phyloP scores from a whole-genome alignment of 64 coral and sea anemone genomes.

The Pachyseris speciosa region DNA sequence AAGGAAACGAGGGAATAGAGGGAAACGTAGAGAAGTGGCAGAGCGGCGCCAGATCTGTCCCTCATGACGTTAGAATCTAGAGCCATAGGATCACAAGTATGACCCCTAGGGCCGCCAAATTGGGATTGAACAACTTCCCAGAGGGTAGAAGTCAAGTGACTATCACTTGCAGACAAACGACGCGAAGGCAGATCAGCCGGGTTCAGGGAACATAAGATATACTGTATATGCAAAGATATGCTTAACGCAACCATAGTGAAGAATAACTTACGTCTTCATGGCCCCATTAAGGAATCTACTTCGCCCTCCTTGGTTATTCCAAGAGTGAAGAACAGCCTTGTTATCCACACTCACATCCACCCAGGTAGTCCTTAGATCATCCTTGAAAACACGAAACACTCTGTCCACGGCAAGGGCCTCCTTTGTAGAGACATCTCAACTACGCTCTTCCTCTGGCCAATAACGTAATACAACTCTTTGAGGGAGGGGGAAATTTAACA shows the following conservation, averaged over 20 bases:
- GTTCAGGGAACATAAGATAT: background rate
- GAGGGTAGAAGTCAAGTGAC: background rate
- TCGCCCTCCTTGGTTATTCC: background rate
- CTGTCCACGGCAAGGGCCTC: background rate
- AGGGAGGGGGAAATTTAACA: too few species aligned
- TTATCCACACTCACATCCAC: background rate
- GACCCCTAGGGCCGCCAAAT: background rate
- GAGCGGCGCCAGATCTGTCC: background rate
- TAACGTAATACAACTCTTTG: too few species aligned
- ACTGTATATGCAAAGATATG: background rate
- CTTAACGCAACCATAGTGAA: background rate
- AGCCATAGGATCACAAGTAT: slow-evolving; percentile 31
- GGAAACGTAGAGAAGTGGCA: background rate
- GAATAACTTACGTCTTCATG: background rate
- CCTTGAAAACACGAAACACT: background rate
- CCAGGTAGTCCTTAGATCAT: background rate
- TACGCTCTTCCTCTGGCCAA: too few species aligned
- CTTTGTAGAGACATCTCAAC: background rate
- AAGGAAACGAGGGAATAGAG: background rate
- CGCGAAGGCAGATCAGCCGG: background rate
- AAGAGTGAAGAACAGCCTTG: background rate
- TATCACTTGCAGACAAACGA: background rate
- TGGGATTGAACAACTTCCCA: background rate
- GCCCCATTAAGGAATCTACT: background rate
- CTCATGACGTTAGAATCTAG: slow-evolving; percentile 6